phyloP scores from a whole-genome alignment of 1,140 invertebrate genomes.

The Listronotus bonariensis region DNA sequence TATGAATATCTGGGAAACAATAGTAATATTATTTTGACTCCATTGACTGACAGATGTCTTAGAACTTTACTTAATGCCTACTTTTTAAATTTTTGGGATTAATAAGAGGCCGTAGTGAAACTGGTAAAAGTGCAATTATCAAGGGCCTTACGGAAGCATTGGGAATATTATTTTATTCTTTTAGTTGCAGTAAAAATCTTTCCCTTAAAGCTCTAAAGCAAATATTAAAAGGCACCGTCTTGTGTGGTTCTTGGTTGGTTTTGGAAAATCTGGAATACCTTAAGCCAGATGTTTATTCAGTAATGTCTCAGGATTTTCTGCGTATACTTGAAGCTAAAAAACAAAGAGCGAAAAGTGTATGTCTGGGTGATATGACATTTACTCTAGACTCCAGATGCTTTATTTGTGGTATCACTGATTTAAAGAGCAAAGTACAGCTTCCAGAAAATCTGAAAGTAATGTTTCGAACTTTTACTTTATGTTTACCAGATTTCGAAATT shows the following conservation, averaged over 20 bases:
- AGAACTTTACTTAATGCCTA: slow-evolving; percentile 84
- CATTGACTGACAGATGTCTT: slow-evolving; percentile 81
- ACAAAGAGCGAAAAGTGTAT: slow-evolving; percentile 68
- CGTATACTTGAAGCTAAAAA: slow-evolving; percentile 77
- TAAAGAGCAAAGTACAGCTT: slow-evolving; percentile 62
- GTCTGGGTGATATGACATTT: slow-evolving; percentile 41
- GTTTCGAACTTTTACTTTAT: slow-evolving; percentile 90
- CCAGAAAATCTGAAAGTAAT: slow-evolving; percentile 89
- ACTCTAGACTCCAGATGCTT: slow-evolving; percentile 50
- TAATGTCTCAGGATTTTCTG: slow-evolving; percentile 59
- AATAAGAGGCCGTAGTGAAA: slow-evolving; percentile 78
- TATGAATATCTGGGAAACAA: slow-evolving; percentile 88
- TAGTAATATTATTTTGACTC: slow-evolving; percentile 74
- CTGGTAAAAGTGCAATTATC: slow-evolving; percentile 88
- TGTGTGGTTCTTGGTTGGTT: slow-evolving; percentile 87
- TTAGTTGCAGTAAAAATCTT: slow-evolving; percentile 88
- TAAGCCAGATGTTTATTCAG: slow-evolving; percentile 40
- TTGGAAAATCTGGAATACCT: slow-evolving; percentile 67
- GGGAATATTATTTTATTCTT: slow-evolving; percentile 88
- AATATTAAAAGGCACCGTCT: slow-evolving; percentile 83
- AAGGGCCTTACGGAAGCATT: slow-evolving; percentile 82
- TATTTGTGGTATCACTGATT: slow-evolving; percentile 27
- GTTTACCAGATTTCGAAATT: slow-evolving; percentile 88
- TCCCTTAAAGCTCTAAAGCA: slow-evolving; percentile 85
- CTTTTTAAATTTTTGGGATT: slow-evolving; percentile 77